Conservation (phyloP, 2,888 invertebrate species). For the Ennomos erosarius region DNA sequence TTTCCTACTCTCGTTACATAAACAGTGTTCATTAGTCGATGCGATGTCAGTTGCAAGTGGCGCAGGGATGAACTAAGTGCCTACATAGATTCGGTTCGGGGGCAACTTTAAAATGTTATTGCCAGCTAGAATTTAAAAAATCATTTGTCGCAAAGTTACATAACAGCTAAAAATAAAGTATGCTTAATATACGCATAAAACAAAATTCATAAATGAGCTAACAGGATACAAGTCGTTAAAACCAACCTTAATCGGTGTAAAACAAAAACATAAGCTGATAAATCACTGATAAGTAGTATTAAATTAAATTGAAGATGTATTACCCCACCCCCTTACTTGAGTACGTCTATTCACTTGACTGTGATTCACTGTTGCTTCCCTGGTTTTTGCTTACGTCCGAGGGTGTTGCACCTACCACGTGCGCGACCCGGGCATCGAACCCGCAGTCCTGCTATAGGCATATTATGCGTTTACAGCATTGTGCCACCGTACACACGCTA, state of each 20-base stretch:
- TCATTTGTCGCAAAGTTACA: no score
- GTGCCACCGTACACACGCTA: slow-evolving; percentile 43
- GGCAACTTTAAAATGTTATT: not conserved
- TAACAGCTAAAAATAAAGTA: no score
- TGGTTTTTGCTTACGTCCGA: slow-evolving; percentile 65
- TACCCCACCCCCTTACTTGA: slow-evolving; percentile 17
- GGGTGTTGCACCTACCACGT: slow-evolving; percentile 74
- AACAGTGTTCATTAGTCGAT: slow-evolving; percentile 59
- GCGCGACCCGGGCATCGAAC: slow-evolving; percentile 70
- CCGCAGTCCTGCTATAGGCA: slow-evolving; percentile 71
- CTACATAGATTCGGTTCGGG: no score
- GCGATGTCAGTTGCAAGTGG: slow-evolving; percentile 46
- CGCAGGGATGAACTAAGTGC: slow-evolving; percentile 28
- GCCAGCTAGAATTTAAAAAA: not conserved
- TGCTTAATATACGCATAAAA: no score
- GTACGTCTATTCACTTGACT: slow-evolving; percentile 40
- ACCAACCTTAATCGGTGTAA: no score
- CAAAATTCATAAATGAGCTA: no score
- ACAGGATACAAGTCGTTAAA: no score
- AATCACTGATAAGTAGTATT: no score
- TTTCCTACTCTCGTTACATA: slow-evolving; percentile 61
- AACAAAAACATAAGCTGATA: no score
- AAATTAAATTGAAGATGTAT: no score
- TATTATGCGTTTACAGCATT: slow-evolving; percentile 61
- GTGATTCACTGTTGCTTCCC: slow-evolving; percentile 66